Evolutionary conservation across 2,888 invertebrate species (phyloP).

Genomic region (Dryobotodes eremita): DNA sequence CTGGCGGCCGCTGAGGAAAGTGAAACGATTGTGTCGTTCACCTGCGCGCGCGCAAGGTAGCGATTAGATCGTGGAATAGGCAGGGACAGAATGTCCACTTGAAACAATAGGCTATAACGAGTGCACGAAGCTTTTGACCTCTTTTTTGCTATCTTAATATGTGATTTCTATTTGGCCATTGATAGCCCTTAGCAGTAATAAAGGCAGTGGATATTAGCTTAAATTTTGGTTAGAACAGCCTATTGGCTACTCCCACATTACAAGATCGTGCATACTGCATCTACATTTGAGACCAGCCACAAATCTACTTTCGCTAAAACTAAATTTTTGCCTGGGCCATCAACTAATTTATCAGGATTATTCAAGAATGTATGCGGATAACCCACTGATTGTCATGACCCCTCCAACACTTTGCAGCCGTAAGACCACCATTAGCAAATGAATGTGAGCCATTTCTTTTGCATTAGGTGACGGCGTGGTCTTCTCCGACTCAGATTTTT

Average conservation of each 20-base stretch:
- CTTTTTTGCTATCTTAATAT: not conserved
- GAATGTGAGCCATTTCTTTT: not conserved
- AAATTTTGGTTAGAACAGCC: not conserved
- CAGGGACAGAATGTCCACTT: constrained; percentile 51
- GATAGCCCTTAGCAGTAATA: not conserved
- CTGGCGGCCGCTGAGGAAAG: constrained; percentile 81
- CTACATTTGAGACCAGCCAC: not conserved
- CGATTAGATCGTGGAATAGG: constrained; percentile 65
- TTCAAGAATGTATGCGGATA: not conserved
- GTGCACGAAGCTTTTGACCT: not conserved
- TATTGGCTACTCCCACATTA: not conserved
- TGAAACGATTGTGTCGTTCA: constrained; percentile 84
- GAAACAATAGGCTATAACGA: not conserved
- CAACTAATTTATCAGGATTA: not conserved
- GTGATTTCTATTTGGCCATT: not conserved
- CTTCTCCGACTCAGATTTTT: not conserved
- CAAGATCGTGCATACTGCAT: not conserved
- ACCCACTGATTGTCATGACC: not conserved
- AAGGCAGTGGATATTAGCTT: not conserved
- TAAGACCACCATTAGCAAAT: not conserved
- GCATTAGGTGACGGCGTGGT: not conserved
- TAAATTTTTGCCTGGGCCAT: not conserved
- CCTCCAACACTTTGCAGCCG: not conserved
- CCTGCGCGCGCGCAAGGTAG: constrained; percentile 72
- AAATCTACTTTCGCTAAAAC: not conserved